Percentiles rank a stretch among this genome's conserved stretches.
Evolutionary conservation across 2,888 invertebrate genomes (phyloP).

Genomic region (Pterobdella sp.): DNA sequence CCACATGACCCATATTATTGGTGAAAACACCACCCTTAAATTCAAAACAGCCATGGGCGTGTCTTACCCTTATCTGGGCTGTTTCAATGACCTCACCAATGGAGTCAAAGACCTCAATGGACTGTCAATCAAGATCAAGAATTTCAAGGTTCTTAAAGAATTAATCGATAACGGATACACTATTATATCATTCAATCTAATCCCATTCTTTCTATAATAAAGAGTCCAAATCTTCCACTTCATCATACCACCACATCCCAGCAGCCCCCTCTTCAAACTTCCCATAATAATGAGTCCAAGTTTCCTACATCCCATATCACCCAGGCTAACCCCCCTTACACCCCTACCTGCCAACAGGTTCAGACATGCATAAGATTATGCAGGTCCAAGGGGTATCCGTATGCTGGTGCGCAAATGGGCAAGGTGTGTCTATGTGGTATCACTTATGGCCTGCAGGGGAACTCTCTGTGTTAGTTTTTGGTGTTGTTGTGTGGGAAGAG

Average conservation of each 20-base stretch:
- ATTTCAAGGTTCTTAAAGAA: slow-evolving; percentile 4
- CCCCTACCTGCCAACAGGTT: neutral
- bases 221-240: too few relatives aligned
- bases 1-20: too few relatives aligned
- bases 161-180: too few relatives aligned
- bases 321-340: neutral
- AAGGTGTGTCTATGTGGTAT: slow-evolving; percentile 30
- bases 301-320: neutral
- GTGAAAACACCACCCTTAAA: too few relatives aligned
- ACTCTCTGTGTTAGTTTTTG: slow-evolving; percentile 23
- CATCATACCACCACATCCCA: too few relatives aligned
- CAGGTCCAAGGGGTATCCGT: slow-evolving; percentile 28
- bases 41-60: too few relatives aligned
- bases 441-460: slow-evolving; percentile 30
- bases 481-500: neutral
- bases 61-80: slow-evolving; percentile 15
- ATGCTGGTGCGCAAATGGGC: slow-evolving; percentile 31
- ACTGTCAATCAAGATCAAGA: neutral
- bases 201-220: too few relatives aligned
- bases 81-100: slow-evolving; percentile 6
- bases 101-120: slow-evolving; percentile 16
- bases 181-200: too few relatives aligned
- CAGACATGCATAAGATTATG: slow-evolving; percentile 25
- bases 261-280: too few relatives aligned
- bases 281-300: too few relatives aligned